These are phyloP conservation scores for Lamellibrachia satsuma DNA, from an alignment of 2,888 invertebrate genomes.

Conservation along the genomic window DNA sequence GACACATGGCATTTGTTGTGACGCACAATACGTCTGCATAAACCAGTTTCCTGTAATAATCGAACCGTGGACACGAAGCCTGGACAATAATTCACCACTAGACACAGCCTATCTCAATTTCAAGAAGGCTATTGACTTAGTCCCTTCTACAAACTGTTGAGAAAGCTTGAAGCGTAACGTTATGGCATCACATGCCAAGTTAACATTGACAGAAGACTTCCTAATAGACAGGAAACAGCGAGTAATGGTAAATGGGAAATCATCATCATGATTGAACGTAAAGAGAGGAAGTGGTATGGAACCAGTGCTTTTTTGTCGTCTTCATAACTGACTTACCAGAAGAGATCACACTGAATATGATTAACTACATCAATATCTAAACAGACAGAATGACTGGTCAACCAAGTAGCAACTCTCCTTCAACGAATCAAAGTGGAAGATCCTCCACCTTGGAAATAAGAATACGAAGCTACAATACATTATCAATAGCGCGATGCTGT, in stretches of 20 bases:
- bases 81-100: not conserved
- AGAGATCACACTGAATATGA: slow-evolving; percentile 13
- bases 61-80: not conserved
- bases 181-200: slow-evolving; percentile 28
- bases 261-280: not conserved
- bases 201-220: slow-evolving; percentile 26
- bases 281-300: slow-evolving; percentile 33
- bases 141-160: slow-evolving; percentile 29
- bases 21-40: too few species aligned
- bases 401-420: slow-evolving; percentile 30
- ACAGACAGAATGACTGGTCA: slow-evolving; percentile 25
- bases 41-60: not conserved
- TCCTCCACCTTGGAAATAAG: not conserved
- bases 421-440: slow-evolving; percentile 32
- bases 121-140: slow-evolving; percentile 33
- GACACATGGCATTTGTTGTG: too few species aligned
- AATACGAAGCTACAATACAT: not conserved
- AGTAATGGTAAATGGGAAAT: not conserved
- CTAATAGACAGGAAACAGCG: not conserved
- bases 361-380: slow-evolving; percentile 22
- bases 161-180: slow-evolving; percentile 23
- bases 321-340: too few species aligned
- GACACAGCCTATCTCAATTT: slow-evolving; percentile 29
- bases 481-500: not conserved
- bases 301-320: slow-evolving; percentile 7